Evolutionary conservation across 2,888 invertebrate genomes (phyloP), one percentile per base, ranked within the genome.

Genomic region (Epirrhoe tristata): DNA sequence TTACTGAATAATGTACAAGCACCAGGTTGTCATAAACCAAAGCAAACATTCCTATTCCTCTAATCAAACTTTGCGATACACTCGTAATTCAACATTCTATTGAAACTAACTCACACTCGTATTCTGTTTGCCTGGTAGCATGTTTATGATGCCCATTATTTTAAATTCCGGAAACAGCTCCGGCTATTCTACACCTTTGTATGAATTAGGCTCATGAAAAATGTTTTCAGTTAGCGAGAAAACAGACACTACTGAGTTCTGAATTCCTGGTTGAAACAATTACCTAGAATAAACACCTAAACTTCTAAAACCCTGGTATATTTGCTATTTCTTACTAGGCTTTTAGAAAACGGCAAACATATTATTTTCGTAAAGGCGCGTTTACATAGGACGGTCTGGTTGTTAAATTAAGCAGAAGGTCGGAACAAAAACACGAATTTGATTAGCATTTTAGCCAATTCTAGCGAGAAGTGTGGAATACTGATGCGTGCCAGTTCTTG

Each of bases 401-500:
- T 77, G 77, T 76, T 79, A 79, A 80, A 82, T 80, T 77, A 80
- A 72, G 76, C 75, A 79, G 77, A 77, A 78, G 79, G 77, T 78
- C 74, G 78, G 71, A 82, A 82, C 82, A 81, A 82, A 81, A 81
- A 80, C 82, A 83, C 77, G 77, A 81, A 77, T 82, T 82, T 77
- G 80, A 83, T 83, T 83, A 83, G 77, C 80, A 83, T 82, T 77
- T 77, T 67, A 74, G 77, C 70, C 75, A 75, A 77, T 77, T 74
- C 67, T 67, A 72, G 67, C 61, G 74, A 69, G 67, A 64, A 69
- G 70, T 63, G 63, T 65, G 67, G 80, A 75, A 82, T 82, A 80
- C 75, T 77, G 74, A 82, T 82, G 77, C 76, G 70, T 54, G 63
- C 8, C 70, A 61, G 61, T 63, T 62, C 57, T 56, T 70, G 50